Conservation (phyloP, 2,113 vertebrate genomes). For the Piprites chloris region DNA sequence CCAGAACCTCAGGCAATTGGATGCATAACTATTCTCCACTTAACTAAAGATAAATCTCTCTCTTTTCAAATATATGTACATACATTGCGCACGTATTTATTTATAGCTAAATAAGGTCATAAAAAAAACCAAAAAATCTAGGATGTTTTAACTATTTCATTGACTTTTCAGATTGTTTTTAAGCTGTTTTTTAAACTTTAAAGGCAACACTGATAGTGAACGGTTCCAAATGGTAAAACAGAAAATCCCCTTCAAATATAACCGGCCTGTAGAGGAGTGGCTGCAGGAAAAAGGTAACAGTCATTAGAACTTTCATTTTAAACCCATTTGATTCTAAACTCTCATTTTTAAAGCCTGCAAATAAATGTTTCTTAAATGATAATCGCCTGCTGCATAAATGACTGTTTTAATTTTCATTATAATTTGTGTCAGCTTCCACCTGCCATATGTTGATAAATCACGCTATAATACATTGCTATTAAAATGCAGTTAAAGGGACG, state of each 20-base stretch:
- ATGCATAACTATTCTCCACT: slow-evolving; percentile 59
- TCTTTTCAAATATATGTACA: slow-evolving; percentile 23
- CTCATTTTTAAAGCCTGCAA: slow-evolving; percentile 83
- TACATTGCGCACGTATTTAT: not conserved
- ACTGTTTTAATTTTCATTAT: slow-evolving; percentile 83
- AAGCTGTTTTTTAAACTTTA: slow-evolving; percentile 99
- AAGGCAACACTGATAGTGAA: slow-evolving; percentile 99
- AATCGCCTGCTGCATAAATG: slow-evolving; percentile 83
- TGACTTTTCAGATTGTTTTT: slow-evolving; percentile 89
- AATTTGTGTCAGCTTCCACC: slow-evolving; percentile 83
- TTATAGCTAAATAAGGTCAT: slow-evolving; percentile 73
- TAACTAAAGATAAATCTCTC: slow-evolving; percentile 48
- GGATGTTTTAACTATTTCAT: slow-evolving; percentile 77
- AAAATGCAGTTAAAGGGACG: slow-evolving; percentile 94
- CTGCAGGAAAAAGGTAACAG: slow-evolving; percentile 99
- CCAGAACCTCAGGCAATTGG: slow-evolving; percentile 47
- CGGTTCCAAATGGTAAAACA: slow-evolving; percentile 99
- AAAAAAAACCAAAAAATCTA: slow-evolving; percentile 55
- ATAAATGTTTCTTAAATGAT: slow-evolving; percentile 85
- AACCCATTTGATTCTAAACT: slow-evolving; percentile 82
- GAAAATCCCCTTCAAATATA: slow-evolving; percentile 99
- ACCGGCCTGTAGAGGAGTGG: slow-evolving; percentile 98
- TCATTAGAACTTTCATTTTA: slow-evolving; percentile 84
- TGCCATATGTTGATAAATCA: slow-evolving; percentile 87
- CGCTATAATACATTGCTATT: slow-evolving; percentile 86